phyloP scores from a whole-genome alignment of 2,888 invertebrate genomes.

The Drosophila paucipuncta region DNA sequence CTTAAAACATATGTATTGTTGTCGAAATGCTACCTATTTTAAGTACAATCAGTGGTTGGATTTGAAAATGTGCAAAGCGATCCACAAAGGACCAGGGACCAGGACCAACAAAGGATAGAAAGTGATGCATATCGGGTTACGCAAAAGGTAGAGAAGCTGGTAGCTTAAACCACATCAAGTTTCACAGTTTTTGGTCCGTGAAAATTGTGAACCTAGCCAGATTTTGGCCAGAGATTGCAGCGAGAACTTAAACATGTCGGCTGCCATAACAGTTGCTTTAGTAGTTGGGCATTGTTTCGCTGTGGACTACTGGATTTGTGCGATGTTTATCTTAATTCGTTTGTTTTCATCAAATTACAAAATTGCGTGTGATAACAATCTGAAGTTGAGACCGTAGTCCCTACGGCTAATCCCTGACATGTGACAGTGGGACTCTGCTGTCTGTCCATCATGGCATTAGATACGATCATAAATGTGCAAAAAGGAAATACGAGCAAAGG shows the following conservation, averaged over 20 bases:
- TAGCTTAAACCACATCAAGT: slow-evolving; percentile 40
- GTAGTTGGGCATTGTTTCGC: slow-evolving; percentile 26
- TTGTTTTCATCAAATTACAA: slow-evolving; percentile 85
- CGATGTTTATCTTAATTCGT: slow-evolving; percentile 82
- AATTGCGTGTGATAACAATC: slow-evolving; percentile 84
- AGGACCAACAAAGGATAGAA: neutral
- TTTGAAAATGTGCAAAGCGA: slow-evolving; percentile 38
- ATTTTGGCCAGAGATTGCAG: slow-evolving; percentile 42
- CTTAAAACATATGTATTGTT: slow-evolving; percentile 4
- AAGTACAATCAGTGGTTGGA: slow-evolving; percentile 31
- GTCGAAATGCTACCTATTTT: neutral
- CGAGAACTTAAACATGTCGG: too few species aligned
- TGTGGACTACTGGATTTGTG: slow-evolving; percentile 64
- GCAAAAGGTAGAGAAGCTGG: slow-evolving; percentile 10
- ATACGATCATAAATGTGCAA: slow-evolving; percentile 79
- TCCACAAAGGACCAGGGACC: slow-evolving; percentile 3
- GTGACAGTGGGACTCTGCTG: slow-evolving; percentile 53
- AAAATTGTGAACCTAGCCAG: slow-evolving; percentile 34
- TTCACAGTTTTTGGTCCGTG: slow-evolving; percentile 48
- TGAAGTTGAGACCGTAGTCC: slow-evolving; percentile 56
- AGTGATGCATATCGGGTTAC: slow-evolving; percentile 55
- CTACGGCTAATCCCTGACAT: slow-evolving; percentile 72
- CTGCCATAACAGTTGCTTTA: neutral
- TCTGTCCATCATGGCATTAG: slow-evolving; percentile 81
- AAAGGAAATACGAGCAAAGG: slow-evolving; percentile 33